These are phyloP conservation scores for Turritopsis rubra DNA, from an alignment of 30 jellyfish, hydroid and myxozoan genomes.

Conservation along the genomic window DNA sequence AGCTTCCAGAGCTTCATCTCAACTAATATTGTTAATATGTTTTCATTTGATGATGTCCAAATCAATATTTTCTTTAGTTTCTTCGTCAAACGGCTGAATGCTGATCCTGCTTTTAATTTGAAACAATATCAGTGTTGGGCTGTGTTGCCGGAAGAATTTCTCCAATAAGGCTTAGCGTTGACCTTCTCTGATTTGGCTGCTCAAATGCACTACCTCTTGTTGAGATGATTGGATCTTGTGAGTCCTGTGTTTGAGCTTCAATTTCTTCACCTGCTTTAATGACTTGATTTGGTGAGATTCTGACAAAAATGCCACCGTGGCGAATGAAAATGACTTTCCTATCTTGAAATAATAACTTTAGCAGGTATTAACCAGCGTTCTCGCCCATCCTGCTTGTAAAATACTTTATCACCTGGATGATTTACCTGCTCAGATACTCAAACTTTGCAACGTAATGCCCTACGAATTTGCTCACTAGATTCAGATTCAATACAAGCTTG, in stretches of 20 bases:
- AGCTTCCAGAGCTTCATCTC: too few species aligned
- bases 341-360: constrained; percentile 28
- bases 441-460: neutral
- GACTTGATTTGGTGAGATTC: constrained; percentile 27
- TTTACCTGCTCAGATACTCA: neutral
- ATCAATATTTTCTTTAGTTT: too few species aligned
- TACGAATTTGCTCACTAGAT: neutral
- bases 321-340: constrained; percentile 15
- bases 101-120: too few species aligned
- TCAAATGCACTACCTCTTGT: too few species aligned
- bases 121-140: too few species aligned
- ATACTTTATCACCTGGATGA: constrained; percentile 3
- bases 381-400: constrained; percentile 28
- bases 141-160: too few species aligned
- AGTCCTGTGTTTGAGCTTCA: neutral
- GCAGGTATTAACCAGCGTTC: constrained; percentile 47
- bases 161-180: too few species aligned
- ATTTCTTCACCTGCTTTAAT: neutral
- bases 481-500: neutral
- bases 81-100: too few species aligned
- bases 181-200: too few species aligned
- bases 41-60: too few species aligned
- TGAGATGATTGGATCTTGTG: neutral
- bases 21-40: too few species aligned
- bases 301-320: constrained; percentile 24